A percentile compares a stretch with the other conserved stretches of the same genome.
These are phyloP conservation scores for Charina bottae DNA, from an alignment of 2,113 vertebrate species.

Conservation along the genomic window DNA sequence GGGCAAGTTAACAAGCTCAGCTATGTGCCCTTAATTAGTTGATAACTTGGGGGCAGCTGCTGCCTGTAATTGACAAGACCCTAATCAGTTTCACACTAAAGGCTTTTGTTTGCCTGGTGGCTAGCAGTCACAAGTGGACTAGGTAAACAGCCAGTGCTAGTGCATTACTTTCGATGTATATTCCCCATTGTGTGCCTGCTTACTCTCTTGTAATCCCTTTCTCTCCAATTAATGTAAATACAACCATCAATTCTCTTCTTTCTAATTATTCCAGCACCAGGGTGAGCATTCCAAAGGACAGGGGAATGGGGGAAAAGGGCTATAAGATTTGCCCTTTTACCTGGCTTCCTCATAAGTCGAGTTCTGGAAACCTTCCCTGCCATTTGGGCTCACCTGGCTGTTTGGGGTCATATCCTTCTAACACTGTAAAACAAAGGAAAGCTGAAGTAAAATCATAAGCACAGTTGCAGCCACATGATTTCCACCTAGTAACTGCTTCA, in stretches of 20 bases:
- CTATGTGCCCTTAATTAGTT: background rate
- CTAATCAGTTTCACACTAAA: background rate
- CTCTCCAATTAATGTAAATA: background rate
- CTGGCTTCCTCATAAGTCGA: no score
- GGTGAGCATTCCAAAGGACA: background rate
- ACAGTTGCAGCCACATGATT: background rate
- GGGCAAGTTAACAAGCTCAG: background rate
- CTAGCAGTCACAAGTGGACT: no score
- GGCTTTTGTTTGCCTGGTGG: background rate
- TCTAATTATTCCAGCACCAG: background rate
- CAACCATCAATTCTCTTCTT: background rate
- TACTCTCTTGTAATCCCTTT: background rate
- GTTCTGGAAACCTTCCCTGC: no score
- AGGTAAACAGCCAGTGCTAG: background rate
- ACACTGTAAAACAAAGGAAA: no score
- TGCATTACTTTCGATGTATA: background rate
- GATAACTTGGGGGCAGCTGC: background rate
- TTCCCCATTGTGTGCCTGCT: background rate
- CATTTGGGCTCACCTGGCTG: no score
- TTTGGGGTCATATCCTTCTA: no score
- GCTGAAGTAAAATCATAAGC: background rate
- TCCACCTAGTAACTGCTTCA: background rate
- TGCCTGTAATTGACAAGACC: background rate
- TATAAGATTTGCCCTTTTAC: background rate
- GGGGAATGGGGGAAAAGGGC: background rate